Percentiles rank a stretch among this genome's conserved stretches.
Conservation (phyloP, 2,888 invertebrate species). For the Ephialtes manifestator region DNA sequence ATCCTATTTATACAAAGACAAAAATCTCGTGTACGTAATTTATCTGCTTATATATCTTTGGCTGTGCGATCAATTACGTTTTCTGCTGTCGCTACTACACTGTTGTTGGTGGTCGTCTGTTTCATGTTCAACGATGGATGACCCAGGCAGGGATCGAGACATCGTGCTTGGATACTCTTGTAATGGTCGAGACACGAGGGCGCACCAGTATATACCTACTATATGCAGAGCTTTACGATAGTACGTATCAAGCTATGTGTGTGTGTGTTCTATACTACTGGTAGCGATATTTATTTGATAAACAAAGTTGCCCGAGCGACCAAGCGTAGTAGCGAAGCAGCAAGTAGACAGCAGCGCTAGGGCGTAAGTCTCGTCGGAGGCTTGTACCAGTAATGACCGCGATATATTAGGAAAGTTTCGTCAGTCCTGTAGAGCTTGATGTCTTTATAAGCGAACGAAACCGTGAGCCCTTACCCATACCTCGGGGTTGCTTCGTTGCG, state of each 20-base stretch:
- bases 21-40: not conserved
- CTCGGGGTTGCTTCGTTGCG: conserved; percentile 47
- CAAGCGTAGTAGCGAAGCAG: conserved; percentile 54
- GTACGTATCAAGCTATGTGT: conserved; percentile 45
- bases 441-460: conserved; percentile 81
- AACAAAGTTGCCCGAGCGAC: conserved; percentile 78
- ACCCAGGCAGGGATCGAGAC: conserved; percentile 59
- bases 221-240: conserved; percentile 55
- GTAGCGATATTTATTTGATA: conserved; percentile 81
- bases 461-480: conserved; percentile 70
- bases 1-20: conserved; percentile 2
- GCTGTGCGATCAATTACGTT: conserved; percentile 26
- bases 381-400: conserved; percentile 81
- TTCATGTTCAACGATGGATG: conserved; percentile 52
- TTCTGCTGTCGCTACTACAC: not conserved
- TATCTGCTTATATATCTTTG: not conserved
- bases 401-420: conserved; percentile 83
- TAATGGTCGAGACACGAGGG: conserved; percentile 48
- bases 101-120: conserved; percentile 4
- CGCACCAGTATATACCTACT: conserved; percentile 32
- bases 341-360: conserved; percentile 68
- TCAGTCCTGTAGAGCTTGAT: conserved; percentile 79
- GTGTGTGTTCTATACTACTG: conserved; percentile 26
- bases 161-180: conserved; percentile 56
- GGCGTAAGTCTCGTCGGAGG: conserved; percentile 78